Base-by-base conservation (phyloP, 2,888 invertebrate genomes). In the Oxystoma pomonae region DNA sequence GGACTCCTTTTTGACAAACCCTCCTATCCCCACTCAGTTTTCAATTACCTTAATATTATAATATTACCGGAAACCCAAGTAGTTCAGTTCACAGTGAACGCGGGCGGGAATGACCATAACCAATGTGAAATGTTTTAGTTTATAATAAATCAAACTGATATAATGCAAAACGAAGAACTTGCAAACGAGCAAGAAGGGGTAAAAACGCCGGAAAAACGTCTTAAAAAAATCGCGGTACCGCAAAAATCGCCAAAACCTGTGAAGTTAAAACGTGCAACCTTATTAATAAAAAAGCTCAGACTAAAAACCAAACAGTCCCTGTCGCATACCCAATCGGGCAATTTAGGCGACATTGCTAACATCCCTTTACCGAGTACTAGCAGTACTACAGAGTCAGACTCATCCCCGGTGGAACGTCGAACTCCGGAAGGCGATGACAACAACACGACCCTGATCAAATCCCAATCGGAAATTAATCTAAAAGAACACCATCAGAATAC, bases 401-500 rank as follows among this genome's bases (percentile, higher is more conserved):
- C 69, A n/a, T 63, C 70, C 2, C 63, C 72, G 12, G 61, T 67
- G 21, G 66, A 72, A 65, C 69, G 74, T 18, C 73, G 72, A 65
- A 75, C 74, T 16, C 75, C 76, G 5, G 76, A 76, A 71, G 75
- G 73, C 58, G 72, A 70, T 63, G 73, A 74, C 63, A 71, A 73
- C 63, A 72, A 73, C 65, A 71, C 72, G 56, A 66, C 68, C 59
- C 69, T 76, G 60, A 68, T 70, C 1, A 71, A 72, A 65, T 77
- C 77, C 5, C 74, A 73, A 9, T 77, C 78, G 1, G 77, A 77
- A 57, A 73, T 73, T 22, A 77, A 77, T 70, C 68, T 78, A 58
- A 72, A 74, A 53, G 76, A 76, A 65, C 68, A 72, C 59, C 75
- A 75, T 75, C 74, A 72, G 65, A 75, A 71, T 67, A 73, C 69